Base-by-base conservation (phyloP, 2,797 vertebrate genomes). In the Muscicapa striata region DNA sequence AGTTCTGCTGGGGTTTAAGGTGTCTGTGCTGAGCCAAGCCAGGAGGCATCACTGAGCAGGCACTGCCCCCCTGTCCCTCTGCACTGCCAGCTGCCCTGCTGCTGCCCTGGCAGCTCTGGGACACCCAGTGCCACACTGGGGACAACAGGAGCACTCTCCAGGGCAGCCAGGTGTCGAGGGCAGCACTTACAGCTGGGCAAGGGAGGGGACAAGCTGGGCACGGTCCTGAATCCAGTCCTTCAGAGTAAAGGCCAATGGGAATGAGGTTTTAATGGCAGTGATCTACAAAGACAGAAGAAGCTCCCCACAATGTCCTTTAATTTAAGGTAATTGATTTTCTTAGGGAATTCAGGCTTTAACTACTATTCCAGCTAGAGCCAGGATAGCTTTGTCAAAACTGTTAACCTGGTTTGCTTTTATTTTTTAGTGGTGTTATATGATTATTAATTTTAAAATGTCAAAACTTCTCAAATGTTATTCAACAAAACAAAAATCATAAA, bases 91-190 rank as follows among this genome's bases (percentile, higher is more conserved):
- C 36, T 45, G 13, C 48, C 7, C 5, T 5, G 15, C 29, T 90
- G n/a, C n/a, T 76, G 34, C 21, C 36, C 15, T 1, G 1, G 17
- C 43, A 34, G 26, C 27, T 51, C 49, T 24, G 41, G 41, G 41
- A n/a, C 8, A 24, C 2, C 1, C 64, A 64, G n/a, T 9, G 15
- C 52, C 75, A 2, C 14, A 4, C 22, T 8, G 7, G 15, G 61
- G 20, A 6, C n/a, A 40, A 3, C 1, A 3, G 63, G 21, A 58
- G 10, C 32, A 2, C 19, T 14, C 1, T 1, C 14, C 18, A 10
- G 13, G 36, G 16, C 30, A 5, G 11, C 17, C 5, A 22, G 30
- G 11, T 41, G 30, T 45, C 8, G 2, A 32, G 38, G 58, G 19
- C 29, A 34, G 3, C 36, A 1, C 0, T 8, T 30, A 26, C 38